Percentiles rank a stretch among this genome's conserved stretches.
Conservation (phyloP, 2,113 vertebrate species). For the Psammodynastes pulverulentus region DNA sequence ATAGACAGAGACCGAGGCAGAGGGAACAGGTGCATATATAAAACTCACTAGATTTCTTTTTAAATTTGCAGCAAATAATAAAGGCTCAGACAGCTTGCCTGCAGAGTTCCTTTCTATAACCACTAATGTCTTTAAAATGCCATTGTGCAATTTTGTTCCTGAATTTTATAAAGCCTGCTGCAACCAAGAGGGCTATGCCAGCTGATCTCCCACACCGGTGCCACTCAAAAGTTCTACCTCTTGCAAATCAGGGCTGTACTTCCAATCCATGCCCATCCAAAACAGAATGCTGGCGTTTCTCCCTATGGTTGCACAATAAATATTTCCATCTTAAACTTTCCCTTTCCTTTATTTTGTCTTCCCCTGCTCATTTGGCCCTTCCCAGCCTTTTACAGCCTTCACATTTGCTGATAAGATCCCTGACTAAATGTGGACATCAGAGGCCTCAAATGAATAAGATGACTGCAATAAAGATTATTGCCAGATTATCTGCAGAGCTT, state of each 20-base stretch:
- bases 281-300: neutral
- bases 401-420: neutral
- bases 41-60: neutral
- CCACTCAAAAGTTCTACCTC: neutral
- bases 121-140: neutral
- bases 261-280: neutral
- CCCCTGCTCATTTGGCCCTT: neutral
- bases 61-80: neutral
- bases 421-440: neutral
- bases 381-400: neutral
- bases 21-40: neutral
- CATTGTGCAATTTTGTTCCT: neutral
- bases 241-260: neutral
- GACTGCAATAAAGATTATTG: conserved; percentile 3
- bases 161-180: neutral
- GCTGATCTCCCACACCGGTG: neutral
- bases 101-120: neutral
- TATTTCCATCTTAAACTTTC: neutral
- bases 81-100: neutral
- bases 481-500: neutral
- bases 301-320: neutral
- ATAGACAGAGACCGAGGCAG: neutral
- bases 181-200: neutral
- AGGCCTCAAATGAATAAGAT: neutral
- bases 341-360: neutral